Conservation (phyloP, 1,140 invertebrate genomes). For the Lordiphosa collinella region DNA sequence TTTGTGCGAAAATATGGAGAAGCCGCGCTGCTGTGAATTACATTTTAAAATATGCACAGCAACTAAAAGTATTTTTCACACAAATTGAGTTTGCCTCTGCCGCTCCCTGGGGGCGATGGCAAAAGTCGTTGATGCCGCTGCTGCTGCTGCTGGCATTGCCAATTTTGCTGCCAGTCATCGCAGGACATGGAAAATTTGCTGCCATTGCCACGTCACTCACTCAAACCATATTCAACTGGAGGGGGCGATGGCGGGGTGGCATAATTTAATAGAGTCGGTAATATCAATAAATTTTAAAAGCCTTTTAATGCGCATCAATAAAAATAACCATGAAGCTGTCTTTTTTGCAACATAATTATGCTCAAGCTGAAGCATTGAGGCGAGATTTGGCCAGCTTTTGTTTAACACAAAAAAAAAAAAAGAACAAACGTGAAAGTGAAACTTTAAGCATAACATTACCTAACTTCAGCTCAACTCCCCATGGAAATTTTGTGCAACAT, state of each 20-base stretch:
- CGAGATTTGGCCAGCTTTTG: conserved; percentile 13
- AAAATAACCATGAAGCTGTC: conserved; percentile 54
- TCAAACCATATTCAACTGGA: conserved; percentile 24
- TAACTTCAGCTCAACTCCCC: conserved; percentile 52
- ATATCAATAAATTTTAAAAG: conserved; percentile 78
- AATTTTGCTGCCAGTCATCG: conserved; percentile 75
- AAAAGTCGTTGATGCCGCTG: conserved; percentile 26
- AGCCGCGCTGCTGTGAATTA: conserved; percentile 33
- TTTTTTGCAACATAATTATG: conserved; percentile 64
- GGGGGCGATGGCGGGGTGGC: conserved; percentile 35
- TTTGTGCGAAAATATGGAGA: conserved; percentile 1
- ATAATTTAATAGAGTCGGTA: conserved; percentile 77
- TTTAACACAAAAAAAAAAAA: no score
- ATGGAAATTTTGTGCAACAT: conserved; percentile 57
- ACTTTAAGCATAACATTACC: conserved; percentile 29
- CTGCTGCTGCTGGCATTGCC: conserved; percentile 57
- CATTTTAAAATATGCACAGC: conserved; percentile 67
- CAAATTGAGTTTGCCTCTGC: conserved; percentile 63
- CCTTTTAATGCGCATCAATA: conserved; percentile 75
- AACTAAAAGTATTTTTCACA: conserved; percentile 73
- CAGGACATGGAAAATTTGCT: conserved; percentile 67
- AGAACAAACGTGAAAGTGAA: not conserved
- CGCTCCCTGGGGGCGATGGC: conserved; percentile 10
- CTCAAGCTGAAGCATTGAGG: conserved; percentile 23
- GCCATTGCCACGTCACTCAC: conserved; percentile 71